phyloP scores from a whole-genome alignment of 2,113 vertebrate species.

The Melanocharis versteri region DNA sequence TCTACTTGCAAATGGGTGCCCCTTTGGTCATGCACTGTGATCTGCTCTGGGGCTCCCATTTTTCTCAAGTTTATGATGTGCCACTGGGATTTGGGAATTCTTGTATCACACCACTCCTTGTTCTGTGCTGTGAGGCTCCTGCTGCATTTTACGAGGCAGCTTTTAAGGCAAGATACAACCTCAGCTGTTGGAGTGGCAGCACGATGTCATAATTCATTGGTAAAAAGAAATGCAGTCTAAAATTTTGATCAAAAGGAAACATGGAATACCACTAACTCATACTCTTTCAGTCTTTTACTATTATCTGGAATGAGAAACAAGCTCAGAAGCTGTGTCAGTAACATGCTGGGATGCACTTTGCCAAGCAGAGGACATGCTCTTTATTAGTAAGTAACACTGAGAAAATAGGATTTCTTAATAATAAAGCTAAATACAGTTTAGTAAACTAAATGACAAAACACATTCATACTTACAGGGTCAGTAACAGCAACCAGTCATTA shows the following conservation, averaged over 20 bases:
- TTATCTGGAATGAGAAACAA: conserved; percentile 15
- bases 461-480: background rate
- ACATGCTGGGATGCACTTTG: conserved; percentile 55
- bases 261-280: background rate
- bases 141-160: conserved; percentile 3
- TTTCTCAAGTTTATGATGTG: background rate
- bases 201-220: background rate
- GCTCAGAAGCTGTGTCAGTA: conserved; percentile 48
- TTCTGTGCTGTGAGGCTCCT: background rate
- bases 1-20: background rate
- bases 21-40: background rate
- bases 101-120: background rate
- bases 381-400: conserved; percentile 39
- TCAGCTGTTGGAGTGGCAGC: background rate
- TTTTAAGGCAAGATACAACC: background rate
- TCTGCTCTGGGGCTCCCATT: background rate
- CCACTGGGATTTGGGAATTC: conserved; percentile 15
- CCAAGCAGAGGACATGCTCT: conserved; percentile 70
- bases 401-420: conserved; percentile 13
- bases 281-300: background rate
- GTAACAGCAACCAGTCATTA: background rate
- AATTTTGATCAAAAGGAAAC: background rate
- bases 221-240: background rate
- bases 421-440: conserved; percentile 13
- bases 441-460: conserved; percentile 1